phyloP scores from a whole-genome alignment of 2,888 invertebrate species.

The Zonitis immaculata region DNA sequence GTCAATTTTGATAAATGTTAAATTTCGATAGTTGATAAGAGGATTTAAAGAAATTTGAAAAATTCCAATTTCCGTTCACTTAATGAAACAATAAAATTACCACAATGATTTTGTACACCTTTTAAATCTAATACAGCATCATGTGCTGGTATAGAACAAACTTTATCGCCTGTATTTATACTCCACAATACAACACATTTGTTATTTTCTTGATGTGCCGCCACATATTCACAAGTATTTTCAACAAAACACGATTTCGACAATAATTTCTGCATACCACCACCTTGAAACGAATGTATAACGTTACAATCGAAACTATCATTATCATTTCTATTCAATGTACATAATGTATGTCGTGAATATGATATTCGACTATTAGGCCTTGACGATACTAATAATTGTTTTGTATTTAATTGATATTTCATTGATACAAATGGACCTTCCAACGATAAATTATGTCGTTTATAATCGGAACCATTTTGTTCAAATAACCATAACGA shows the following conservation, averaged over 20 bases:
- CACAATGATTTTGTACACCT: constrained; percentile 54
- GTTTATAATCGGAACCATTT: constrained; percentile 44
- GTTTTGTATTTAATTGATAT: constrained; percentile 61
- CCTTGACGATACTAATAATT: constrained; percentile 67
- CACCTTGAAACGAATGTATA: constrained; percentile 62
- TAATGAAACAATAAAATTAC: constrained; percentile 58
- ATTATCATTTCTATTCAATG: constrained; percentile 49
- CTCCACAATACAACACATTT: constrained; percentile 63
- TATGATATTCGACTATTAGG: constrained; percentile 55
- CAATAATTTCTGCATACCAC: constrained; percentile 62
- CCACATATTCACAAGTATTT: constrained; percentile 58
- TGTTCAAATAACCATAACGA: constrained; percentile 64
- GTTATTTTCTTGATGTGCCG: constrained; percentile 72
- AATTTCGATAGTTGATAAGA: not conserved
- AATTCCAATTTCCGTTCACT: constrained; percentile 63
- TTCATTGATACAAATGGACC: constrained; percentile 73
- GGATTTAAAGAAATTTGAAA: constrained; percentile 50
- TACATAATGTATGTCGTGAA: constrained; percentile 54
- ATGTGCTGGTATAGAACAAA: constrained; percentile 54
- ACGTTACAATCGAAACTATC: constrained; percentile 54
- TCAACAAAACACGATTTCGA: constrained; percentile 60
- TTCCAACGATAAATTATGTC: constrained; percentile 57
- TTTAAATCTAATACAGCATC: constrained; percentile 67
- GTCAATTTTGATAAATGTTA: not conserved
- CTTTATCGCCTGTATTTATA: constrained; percentile 52